Evolutionary conservation across 2,113 vertebrate species (phyloP).

Genomic region (Sus scrofa): T2T-Sscrofa CM000812.6:256811001-256811500

Average conservation of each 20-base stretch:
- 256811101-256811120: background rate
- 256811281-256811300: background rate
- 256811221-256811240: background rate
- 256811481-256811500: too few species aligned
- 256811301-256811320: background rate
- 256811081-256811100: background rate
- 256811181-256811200: constrained; percentile 5
- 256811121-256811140: background rate
- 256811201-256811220: background rate
- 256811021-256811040: background rate
- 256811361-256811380: background rate
- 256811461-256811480: too few species aligned
- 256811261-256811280: background rate
- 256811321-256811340: constrained; percentile 2
- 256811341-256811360: background rate
- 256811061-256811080: background rate
- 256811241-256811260: constrained; percentile 23
- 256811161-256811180: background rate
- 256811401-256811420: too few species aligned
- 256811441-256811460: too few species aligned
- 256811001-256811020: background rate
- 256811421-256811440: too few species aligned
- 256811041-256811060: background rate
- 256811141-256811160: background rate
- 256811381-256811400: background rate